phyloP scores from a whole-genome alignment of 2,888 invertebrate species.

The Leuctra nigra region DNA sequence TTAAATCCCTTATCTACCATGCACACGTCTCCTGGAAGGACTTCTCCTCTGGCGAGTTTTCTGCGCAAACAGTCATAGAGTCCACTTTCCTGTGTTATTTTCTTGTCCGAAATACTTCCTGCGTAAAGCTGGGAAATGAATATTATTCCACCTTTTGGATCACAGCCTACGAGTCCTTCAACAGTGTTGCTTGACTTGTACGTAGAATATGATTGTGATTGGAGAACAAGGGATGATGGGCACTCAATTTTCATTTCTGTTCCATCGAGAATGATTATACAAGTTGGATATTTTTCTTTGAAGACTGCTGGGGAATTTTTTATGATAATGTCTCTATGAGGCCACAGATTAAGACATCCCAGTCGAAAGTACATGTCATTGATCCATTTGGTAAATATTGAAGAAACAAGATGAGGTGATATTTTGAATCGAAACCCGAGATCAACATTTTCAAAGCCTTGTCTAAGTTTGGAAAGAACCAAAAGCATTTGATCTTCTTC shows the following conservation, averaged over 20 bases:
- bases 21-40: slow-evolving; percentile 1
- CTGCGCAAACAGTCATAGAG: slow-evolving; percentile 9
- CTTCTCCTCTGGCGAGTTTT: background rate
- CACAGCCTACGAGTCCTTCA: slow-evolving; percentile 15
- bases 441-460: slow-evolving; percentile 12
- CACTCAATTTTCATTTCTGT: slow-evolving; percentile 16
- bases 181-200: slow-evolving; percentile 15
- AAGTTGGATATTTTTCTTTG: slow-evolving; percentile 4
- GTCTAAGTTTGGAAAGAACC: slow-evolving; percentile 11
- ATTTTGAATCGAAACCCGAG: slow-evolving; percentile 9
- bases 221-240: slow-evolving; percentile 14
- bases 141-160: slow-evolving; percentile 11
- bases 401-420: background rate
- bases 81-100: slow-evolving; percentile 11
- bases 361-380: slow-evolving; percentile 4
- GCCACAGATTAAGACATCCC: slow-evolving; percentile 16
- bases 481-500: slow-evolving; percentile 10
- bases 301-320: slow-evolving; percentile 12
- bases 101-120: slow-evolving; percentile 10
- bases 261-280: slow-evolving; percentile 12
- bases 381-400: slow-evolving; percentile 7
- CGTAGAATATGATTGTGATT: slow-evolving; percentile 13
- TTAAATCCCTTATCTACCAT: slow-evolving; percentile 17
- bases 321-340: slow-evolving; percentile 11
- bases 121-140: slow-evolving; percentile 11